These are phyloP conservation scores for Liposcelis brunnea DNA, from an alignment of 2,888 invertebrate genomes.

Conservation along the genomic window DNA sequence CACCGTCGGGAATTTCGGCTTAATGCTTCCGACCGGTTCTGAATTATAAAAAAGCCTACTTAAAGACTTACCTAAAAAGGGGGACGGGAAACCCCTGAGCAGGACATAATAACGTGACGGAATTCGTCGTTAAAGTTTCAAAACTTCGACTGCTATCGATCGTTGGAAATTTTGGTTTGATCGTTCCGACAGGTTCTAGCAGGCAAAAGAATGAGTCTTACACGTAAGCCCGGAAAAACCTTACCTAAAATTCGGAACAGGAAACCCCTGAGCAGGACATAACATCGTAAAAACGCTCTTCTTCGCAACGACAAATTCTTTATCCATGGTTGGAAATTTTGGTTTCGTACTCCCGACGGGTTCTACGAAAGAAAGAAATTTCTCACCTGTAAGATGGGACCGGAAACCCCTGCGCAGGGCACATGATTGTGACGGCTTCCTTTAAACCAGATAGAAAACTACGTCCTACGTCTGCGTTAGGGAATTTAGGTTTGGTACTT, in stretches of 20 bases:
- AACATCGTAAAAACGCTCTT: constrained; percentile 38
- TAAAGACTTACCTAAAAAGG: constrained; percentile 33
- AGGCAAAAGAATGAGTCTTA: constrained; percentile 10
- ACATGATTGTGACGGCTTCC: constrained; percentile 16
- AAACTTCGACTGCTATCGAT: constrained; percentile 24
- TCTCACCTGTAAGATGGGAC: constrained; percentile 13
- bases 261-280: constrained; percentile 54
- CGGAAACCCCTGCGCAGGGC: constrained; percentile 27
- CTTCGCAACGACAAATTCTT: constrained; percentile 17
- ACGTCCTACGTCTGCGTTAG: constrained; percentile 20
- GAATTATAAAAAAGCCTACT: constrained; percentile 16
- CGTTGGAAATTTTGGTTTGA: constrained; percentile 38
- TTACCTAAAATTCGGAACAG: constrained; percentile 44
- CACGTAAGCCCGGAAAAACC: constrained; percentile 8
- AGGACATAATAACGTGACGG: constrained; percentile 46
- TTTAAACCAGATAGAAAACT: background rate
- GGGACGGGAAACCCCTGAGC: constrained; percentile 51
- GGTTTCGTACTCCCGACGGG: constrained; percentile 48
- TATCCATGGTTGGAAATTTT: constrained; percentile 28
- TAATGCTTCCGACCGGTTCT: constrained; percentile 64
- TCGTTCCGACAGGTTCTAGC: constrained; percentile 40
- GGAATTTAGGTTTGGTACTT: constrained; percentile 47
- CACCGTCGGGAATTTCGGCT: constrained; percentile 37
- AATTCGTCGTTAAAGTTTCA: constrained; percentile 21
- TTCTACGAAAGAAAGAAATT: constrained; percentile 27